Percentiles rank a stretch among this genome's conserved stretches.
These are phyloP conservation scores for Malurus elegans DNA, from an alignment of 2,113 vertebrate genomes.

Conservation along the genomic window DNA sequence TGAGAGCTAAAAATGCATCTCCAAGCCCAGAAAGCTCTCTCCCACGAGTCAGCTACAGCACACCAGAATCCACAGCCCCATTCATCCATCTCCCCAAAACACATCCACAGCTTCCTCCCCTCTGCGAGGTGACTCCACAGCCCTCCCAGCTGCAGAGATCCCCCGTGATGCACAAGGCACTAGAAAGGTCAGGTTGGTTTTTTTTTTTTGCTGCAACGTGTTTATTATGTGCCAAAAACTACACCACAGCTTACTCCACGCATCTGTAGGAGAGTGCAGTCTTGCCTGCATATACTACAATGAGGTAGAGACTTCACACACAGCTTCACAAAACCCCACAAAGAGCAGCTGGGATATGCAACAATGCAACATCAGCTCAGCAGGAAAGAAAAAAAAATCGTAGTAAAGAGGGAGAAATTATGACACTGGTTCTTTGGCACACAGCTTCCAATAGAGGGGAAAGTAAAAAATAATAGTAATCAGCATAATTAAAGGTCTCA, in stretches of 20 bases:
- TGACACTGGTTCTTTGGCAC: constrained; percentile 94
- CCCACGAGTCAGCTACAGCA: constrained; percentile 6
- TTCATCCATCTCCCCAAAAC: too few relatives aligned
- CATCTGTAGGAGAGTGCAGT: constrained; percentile 91
- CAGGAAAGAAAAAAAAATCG: constrained; percentile 56
- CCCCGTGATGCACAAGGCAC: fast-evolving
- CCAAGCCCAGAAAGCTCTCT: background rate
- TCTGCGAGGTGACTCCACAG: background rate
- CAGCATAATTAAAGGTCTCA: constrained; percentile 64
- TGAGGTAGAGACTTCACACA: constrained; percentile 98
- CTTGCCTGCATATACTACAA: constrained; percentile 96
- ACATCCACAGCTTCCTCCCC: background rate
- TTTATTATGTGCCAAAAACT: constrained; percentile 98
- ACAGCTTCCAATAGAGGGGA: constrained; percentile 85
- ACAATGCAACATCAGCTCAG: constrained; percentile 88
- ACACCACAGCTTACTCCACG: constrained; percentile 92
- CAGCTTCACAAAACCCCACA: constrained; percentile 87
- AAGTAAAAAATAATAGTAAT: constrained; percentile 65
- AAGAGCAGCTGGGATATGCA: constrained; percentile 94
- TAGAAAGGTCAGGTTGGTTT: fast-evolving
- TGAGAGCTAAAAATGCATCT: fast-evolving
- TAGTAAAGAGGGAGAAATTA: constrained; percentile 61
- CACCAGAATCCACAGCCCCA: background rate
- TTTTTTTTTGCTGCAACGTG: constrained; percentile 96
- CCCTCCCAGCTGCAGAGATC: fast-evolving